A percentile compares a stretch with the other conserved stretches of the same genome.
These are phyloP conservation scores for Pteropus rufus DNA, from an alignment of 2,797 vertebrate species.

Conservation along the genomic window DNA sequence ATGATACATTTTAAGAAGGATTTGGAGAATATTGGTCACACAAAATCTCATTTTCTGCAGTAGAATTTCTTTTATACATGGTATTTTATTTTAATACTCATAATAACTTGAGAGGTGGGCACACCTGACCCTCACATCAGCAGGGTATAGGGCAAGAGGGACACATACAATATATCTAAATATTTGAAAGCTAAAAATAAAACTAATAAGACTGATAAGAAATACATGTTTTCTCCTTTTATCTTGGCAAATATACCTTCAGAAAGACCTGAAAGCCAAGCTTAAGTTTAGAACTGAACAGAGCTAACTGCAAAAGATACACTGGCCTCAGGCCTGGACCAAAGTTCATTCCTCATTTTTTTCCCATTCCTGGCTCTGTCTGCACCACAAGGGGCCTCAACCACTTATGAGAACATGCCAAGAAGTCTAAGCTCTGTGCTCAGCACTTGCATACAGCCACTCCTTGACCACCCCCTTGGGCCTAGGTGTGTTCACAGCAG, in stretches of 20 bases:
- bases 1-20: neutral
- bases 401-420: neutral
- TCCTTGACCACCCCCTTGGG: neutral
- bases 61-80: neutral
- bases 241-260: neutral
- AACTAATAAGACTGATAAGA: neutral
- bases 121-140: neutral
- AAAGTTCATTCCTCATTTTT: neutral
- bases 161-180: neutral
- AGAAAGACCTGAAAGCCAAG: neutral
- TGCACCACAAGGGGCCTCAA: neutral
- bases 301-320: neutral
- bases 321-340: neutral
- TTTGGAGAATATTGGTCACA: neutral
- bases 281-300: neutral
- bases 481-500: neutral
- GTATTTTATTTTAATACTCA: neutral
- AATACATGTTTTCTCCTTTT: neutral
- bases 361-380: neutral
- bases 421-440: neutral
- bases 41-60: neutral
- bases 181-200: neutral
- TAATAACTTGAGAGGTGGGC: neutral
- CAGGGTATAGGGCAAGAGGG: neutral
- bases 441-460: neutral